Conservation (phyloP, 2,797 vertebrate genomes). For the Molothrus aeneus region DNA sequence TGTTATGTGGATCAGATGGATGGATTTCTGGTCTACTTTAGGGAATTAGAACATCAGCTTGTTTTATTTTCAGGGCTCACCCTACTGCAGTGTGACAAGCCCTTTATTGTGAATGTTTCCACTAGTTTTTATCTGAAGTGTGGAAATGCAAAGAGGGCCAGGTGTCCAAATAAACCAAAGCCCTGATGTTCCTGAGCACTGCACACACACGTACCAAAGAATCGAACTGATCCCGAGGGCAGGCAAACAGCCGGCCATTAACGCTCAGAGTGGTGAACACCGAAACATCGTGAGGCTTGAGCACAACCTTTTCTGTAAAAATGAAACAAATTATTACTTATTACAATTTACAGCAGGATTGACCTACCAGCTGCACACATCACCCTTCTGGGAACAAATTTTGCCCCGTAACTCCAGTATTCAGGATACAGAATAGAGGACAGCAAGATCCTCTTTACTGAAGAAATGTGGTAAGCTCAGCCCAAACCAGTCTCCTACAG, state of each 20-base stretch:
- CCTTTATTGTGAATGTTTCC: neutral
- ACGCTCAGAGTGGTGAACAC: constrained; percentile 94
- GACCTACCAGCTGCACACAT: constrained; percentile 47
- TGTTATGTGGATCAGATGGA: neutral
- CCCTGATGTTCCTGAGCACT: neutral
- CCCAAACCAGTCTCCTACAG: neutral
- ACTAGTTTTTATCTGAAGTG: neutral
- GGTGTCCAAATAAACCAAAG: neutral
- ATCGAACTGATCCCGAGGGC: constrained; percentile 91
- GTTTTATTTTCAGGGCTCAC: neutral
- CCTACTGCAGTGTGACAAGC: neutral
- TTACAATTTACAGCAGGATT: constrained; percentile 22
- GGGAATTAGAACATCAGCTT: neutral
- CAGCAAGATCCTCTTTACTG: neutral
- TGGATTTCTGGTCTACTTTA: neutral
- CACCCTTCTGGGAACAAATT: neutral
- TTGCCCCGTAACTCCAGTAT: neutral
- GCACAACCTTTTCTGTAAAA: constrained; percentile 90
- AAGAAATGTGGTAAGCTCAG: neutral
- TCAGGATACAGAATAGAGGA: neutral
- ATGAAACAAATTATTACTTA: constrained; percentile 55
- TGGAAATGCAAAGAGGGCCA: neutral
- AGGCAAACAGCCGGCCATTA: constrained; percentile 93
- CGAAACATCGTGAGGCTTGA: constrained; percentile 92
- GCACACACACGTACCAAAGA: constrained; percentile 84